A percentile compares a stretch with the other conserved stretches of the same genome.
These are phyloP conservation scores for Ophraella communa DNA, from an alignment of 2,888 invertebrate species.

Conservation along the genomic window DNA sequence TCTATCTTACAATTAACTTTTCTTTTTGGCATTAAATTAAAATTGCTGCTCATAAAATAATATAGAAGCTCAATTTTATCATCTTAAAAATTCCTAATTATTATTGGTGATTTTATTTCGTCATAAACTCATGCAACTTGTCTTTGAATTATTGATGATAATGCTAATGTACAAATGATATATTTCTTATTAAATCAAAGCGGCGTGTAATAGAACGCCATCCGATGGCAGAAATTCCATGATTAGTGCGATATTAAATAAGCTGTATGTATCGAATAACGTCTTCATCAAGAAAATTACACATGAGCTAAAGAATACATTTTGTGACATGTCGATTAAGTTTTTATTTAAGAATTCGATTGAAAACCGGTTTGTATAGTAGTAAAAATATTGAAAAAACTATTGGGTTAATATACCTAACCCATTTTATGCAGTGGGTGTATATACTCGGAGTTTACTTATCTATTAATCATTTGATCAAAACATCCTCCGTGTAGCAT, in stretches of 20 bases:
- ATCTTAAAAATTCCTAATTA: background rate
- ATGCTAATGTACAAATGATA: constrained; percentile 9
- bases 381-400: background rate
- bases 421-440: too few relatives aligned
- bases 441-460: too few relatives aligned
- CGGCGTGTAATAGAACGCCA: background rate
- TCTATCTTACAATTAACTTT: too few relatives aligned
- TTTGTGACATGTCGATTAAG: background rate
- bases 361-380: background rate
- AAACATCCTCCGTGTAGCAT: too few relatives aligned
- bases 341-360: background rate
- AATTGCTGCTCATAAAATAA: too few relatives aligned
- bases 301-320: background rate
- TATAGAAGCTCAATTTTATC: too few relatives aligned
- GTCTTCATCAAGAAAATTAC: constrained; percentile 4
- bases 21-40: too few relatives aligned
- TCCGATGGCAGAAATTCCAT: constrained; percentile 1
- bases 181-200: constrained; percentile 5
- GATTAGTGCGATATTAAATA: constrained; percentile 1
- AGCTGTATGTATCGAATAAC: background rate
- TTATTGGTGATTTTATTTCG: background rate
- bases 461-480: too few relatives aligned
- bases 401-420: too few relatives aligned
- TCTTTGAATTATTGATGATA: constrained; percentile 17
- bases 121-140: background rate